Evolutionary conservation across 2,888 invertebrate species (phyloP), one percentile per base, ranked within the genome.

Genomic region (Macaria notata): DNA sequence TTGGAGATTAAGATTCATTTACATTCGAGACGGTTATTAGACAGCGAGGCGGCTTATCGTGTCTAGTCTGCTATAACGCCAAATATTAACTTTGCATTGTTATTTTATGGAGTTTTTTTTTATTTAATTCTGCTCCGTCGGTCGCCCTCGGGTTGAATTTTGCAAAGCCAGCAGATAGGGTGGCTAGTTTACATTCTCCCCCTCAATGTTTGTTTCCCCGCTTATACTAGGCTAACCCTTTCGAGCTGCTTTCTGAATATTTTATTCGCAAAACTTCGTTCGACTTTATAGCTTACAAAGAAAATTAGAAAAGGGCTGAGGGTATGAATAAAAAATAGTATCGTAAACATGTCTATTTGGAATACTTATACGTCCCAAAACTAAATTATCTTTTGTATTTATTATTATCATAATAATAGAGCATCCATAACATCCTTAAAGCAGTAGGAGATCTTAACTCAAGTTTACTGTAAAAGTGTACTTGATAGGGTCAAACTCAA

Each of bases 211-310:
- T 46, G 50, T 47, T 54, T 46, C 45, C 51, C 36, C 47, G 30
- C 36, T 45, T 51, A 54, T 46, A 42, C 49, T 42, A 31, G 45
- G 46, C 30, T 51, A 54, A 51, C 47, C 54, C 54, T 50, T 54
- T 55, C 48, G 54, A 45, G 51, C 54, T 48, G 48, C 39, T 48
- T 51, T 55, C n/a, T 59, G 54, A 54, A 59, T 59, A 59, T 59
- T 59, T 59, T 51, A 59, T 45, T 55, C 42, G 49, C 39, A 38
- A 43, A 42, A 44, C 44, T 45, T 50, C 38, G 31, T 49, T 45
- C 30, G 36, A 31, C 51, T 31, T 44, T 56, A 51, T 8, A 55
- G 45, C 36, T 45, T 31, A 38, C 44, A 33, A 39, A 19, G 19
- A 4, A 19, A 43, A 49, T 43, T 36, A 2, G 33, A 36, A 36